These are phyloP conservation scores for Gymnodraco acuticeps DNA, from an alignment of 2,797 vertebrate genomes.

Conservation along the genomic window DNA sequence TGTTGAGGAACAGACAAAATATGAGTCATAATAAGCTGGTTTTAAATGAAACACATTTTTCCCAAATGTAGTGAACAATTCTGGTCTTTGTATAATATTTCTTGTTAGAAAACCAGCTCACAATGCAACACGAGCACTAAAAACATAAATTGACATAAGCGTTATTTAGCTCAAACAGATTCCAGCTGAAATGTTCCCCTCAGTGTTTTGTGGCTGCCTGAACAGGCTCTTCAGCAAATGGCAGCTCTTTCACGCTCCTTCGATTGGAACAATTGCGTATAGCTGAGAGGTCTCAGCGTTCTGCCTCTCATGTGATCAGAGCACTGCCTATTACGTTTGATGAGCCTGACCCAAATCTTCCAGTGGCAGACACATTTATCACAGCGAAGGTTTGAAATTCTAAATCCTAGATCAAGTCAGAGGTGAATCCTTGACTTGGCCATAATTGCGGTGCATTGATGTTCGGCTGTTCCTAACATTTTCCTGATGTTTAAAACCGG, in stretches of 20 bases:
- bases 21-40: no score
- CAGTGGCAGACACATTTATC: constrained; percentile 65
- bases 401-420: constrained; percentile 75
- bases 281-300: constrained; percentile 69
- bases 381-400: constrained; percentile 67
- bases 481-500: constrained; percentile 22
- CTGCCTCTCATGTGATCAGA: constrained; percentile 75
- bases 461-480: constrained; percentile 21
- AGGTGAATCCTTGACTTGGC: constrained; percentile 70
- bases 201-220: constrained; percentile 51
- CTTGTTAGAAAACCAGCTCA: constrained; percentile 31
- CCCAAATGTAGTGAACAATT: no score
- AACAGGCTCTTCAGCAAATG: constrained; percentile 54
- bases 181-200: constrained; percentile 59
- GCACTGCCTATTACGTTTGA: constrained; percentile 79
- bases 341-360: constrained; percentile 83
- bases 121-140: constrained; percentile 36
- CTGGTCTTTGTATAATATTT: constrained; percentile 12
- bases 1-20: no score
- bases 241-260: constrained; percentile 64
- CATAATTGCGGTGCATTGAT: constrained; percentile 44
- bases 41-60: no score
- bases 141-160: constrained; percentile 56
- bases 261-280: constrained; percentile 63
- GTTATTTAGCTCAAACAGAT: constrained; percentile 62